phyloP scores from a whole-genome alignment of 2,888 invertebrate species.

The Cyclophora albipunctata region DNA sequence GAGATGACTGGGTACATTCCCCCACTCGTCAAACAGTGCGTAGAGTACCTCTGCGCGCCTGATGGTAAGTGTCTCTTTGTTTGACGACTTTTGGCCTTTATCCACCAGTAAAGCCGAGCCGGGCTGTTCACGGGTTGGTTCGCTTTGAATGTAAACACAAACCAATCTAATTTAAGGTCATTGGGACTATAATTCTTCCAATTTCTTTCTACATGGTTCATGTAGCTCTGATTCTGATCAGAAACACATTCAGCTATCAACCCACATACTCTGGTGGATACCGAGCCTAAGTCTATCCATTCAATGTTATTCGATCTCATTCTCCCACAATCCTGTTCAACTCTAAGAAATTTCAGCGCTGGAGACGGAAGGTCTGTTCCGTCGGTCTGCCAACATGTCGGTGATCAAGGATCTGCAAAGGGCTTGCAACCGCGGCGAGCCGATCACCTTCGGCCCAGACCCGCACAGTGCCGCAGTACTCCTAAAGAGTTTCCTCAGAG shows the following conservation, averaged over 20 bases:
- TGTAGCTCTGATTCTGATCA: no score
- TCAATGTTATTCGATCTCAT: no score
- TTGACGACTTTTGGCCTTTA: not conserved
- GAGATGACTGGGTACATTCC: slow-evolving; percentile 87
- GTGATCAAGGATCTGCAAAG: slow-evolving; percentile 90
- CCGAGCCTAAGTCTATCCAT: no score
- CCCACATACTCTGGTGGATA: no score
- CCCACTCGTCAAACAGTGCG: slow-evolving; percentile 92
- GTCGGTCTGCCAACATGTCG: slow-evolving; percentile 90
- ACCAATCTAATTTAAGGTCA: no score
- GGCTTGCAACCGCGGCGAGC: slow-evolving; percentile 90
- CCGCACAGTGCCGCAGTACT: slow-evolving; percentile 96
- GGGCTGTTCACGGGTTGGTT: no score
- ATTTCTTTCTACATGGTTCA: no score
- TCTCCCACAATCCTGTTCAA: no score
- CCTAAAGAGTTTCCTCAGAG: slow-evolving; percentile 94
- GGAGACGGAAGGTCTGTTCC: slow-evolving; percentile 96
- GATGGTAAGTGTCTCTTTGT: slow-evolving; percentile 78
- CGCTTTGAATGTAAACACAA: no score
- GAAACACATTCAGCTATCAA: no score
- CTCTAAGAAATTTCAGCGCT: slow-evolving; percentile 74
- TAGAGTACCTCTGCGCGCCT: slow-evolving; percentile 91
- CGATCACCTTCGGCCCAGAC: slow-evolving; percentile 84
- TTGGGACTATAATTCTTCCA: no score
- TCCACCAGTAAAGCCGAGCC: no score